Percentiles rank a stretch among this genome's conserved stretches.
Conservation (phyloP, 2,888 invertebrate species). For the Germaria angustata region DNA sequence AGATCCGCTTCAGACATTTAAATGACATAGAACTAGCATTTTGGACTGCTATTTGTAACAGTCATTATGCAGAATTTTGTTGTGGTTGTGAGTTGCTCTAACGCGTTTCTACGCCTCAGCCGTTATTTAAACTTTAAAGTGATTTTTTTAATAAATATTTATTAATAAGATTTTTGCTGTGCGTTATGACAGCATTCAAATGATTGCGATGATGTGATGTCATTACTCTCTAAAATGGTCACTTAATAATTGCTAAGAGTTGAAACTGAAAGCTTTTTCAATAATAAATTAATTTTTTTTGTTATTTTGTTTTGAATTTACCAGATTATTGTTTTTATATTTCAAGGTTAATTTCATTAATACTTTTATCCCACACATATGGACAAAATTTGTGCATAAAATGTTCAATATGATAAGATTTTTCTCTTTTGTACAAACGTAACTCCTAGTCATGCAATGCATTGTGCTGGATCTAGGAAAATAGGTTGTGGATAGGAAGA, state of each 20-base stretch:
- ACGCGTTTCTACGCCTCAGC: neutral
- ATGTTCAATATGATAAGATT: neutral
- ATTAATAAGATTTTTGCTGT: neutral
- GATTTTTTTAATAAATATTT: neutral
- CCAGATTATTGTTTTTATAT: conserved; percentile 18
- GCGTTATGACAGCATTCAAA: conserved; percentile 52
- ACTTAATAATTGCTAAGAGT: neutral
- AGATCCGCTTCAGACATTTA: neutral
- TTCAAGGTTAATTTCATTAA: conserved; percentile 58
- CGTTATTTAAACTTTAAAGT: neutral
- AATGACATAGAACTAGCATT: neutral
- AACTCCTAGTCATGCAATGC: too few species aligned
- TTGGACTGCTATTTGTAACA: neutral
- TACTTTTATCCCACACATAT: neutral
- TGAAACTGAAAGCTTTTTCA: conserved; percentile 45
- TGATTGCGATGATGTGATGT: conserved; percentile 49
- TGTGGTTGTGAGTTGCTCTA: neutral
- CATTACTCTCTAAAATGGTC: conserved; percentile 19
- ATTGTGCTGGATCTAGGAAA: too few species aligned
- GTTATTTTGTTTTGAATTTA: conserved; percentile 20
- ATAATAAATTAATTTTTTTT: conserved; percentile 1
- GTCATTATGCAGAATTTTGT: neutral
- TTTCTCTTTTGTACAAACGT: neutral
- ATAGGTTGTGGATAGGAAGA: too few species aligned
- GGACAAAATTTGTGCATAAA: neutral